phyloP scores from a whole-genome alignment of 1,140 invertebrate species.

The Drosophila kanapiae region DNA sequence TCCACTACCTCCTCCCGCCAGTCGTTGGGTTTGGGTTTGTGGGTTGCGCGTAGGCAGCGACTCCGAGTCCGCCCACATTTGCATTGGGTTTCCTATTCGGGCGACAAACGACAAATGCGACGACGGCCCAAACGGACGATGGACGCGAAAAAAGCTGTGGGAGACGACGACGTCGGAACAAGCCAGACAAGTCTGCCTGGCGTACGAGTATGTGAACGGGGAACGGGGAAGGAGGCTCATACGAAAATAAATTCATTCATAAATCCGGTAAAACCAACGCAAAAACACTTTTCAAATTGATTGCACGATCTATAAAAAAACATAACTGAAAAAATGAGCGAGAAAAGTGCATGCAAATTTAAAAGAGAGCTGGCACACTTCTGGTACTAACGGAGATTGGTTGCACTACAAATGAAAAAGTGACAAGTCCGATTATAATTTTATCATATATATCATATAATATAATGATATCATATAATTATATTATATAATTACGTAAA shows the following conservation, averaged over 20 bases:
- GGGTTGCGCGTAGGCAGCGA: slow-evolving; percentile 79
- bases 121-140: slow-evolving; percentile 51
- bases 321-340: slow-evolving; percentile 23
- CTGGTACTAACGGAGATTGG: not conserved
- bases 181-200: slow-evolving; percentile 73
- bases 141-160: slow-evolving; percentile 44
- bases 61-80: slow-evolving; percentile 72
- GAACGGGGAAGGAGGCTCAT: slow-evolving; percentile 32
- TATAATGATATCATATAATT: too few relatives aligned
- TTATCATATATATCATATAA: too few relatives aligned
- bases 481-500: too few relatives aligned
- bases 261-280: slow-evolving; percentile 84
- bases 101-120: slow-evolving; percentile 81
- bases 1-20: slow-evolving; percentile 41
- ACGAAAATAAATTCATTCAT: slow-evolving; percentile 83
- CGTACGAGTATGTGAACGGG: slow-evolving; percentile 38
- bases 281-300: slow-evolving; percentile 79
- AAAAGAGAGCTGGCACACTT: slow-evolving; percentile 3
- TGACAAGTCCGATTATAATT: too few relatives aligned
- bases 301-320: slow-evolving; percentile 73
- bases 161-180: slow-evolving; percentile 52
- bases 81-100: slow-evolving; percentile 73
- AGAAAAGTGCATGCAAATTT: slow-evolving; percentile 46
- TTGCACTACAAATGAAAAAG: slow-evolving; percentile 14
- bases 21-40: slow-evolving; percentile 64